Evolutionary conservation across 2,797 vertebrate species (phyloP), one percentile per base, ranked within the genome.

Genomic region (Myotis planiceps): DNA sequence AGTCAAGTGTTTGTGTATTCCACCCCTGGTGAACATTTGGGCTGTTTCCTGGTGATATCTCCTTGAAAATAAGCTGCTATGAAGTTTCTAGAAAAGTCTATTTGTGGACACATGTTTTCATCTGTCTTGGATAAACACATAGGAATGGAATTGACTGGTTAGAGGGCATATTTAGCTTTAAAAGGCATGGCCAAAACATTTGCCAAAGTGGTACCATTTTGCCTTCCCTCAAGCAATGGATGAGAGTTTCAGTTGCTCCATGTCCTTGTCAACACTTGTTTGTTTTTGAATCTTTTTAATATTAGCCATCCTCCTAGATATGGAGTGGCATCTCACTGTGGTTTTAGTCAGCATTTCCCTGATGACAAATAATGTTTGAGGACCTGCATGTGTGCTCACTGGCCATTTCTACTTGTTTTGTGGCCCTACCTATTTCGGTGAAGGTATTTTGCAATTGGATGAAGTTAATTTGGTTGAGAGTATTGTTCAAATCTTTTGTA

Each of bases 61-160:
- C 68, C 9, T 92, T 45, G 19, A 39, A 39, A 94, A 68, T 68
- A 89, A 94, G 32, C 80, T 58, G 29, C 66, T 81, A 0, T 29
- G 42, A 94, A 45, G 15, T 68, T 68, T 91, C 89, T 66, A 27
- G 71, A 88, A 76, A 95, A 75, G 25, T 85, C 74, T 88, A 12
- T 53, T 88, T 95, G 32, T 90, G 58, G 42, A 21, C 66, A 27
- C 29, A 34, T 78, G 39, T 66, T 89, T 96, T 91, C 53, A 37
- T 85, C 39, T 92, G 60, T 91, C 58, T 79, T 88, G 25, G 6
- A 14, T 91, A 84, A 94, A 88, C 94, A n/a, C 15, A 45, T 37
- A 34, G 21, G 23, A 81, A 10, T 94, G 49, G 63, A 90, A 58
- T 63, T 93, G 42, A 53, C 27, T 7, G 51, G 16, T 80, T 45